A percentile compares a stretch with the other conserved stretches of the same genome.
Evolutionary conservation across 1,140 invertebrate genomes (phyloP).

Genomic region (Drosophila teissieri): DNA sequence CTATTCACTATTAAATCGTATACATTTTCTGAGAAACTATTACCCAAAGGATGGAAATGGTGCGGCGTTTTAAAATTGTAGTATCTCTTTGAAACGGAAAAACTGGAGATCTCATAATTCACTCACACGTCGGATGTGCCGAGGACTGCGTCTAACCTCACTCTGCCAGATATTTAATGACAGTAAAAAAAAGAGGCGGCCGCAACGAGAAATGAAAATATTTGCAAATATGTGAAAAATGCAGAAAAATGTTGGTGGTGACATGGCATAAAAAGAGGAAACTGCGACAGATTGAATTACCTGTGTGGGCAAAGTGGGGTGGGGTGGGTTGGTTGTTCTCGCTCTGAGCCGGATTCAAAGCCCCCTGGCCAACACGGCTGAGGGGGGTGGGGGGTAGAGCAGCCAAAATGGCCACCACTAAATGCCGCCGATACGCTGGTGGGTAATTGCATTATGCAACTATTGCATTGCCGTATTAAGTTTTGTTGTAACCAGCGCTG

Average conservation of each 20-base stretch:
- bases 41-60: neutral
- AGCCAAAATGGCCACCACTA: slow-evolving; percentile 45
- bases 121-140: slow-evolving; percentile 54
- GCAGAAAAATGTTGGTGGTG: slow-evolving; percentile 62
- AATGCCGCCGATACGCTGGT: slow-evolving; percentile 67
- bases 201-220: slow-evolving; percentile 69
- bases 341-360: neutral
- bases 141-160: slow-evolving; percentile 22
- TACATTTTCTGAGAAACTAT: too few species aligned
- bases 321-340: neutral
- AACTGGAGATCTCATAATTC: slow-evolving; percentile 34
- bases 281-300: slow-evolving; percentile 80
- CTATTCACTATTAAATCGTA: too few species aligned
- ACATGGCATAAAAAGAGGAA: slow-evolving; percentile 60
- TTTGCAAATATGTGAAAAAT: slow-evolving; percentile 73
- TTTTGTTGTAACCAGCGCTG: slow-evolving; percentile 65
- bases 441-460: slow-evolving; percentile 82
- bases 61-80: neutral
- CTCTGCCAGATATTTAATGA: slow-evolving; percentile 51
- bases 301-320: slow-evolving; percentile 32
- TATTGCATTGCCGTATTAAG: slow-evolving; percentile 80
- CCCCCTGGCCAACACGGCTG: slow-evolving; percentile 45
- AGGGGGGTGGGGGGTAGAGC: slow-evolving; percentile 11
- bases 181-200: slow-evolving; percentile 13
- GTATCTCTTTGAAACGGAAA: neutral